Evolutionary conservation across 2,113 vertebrate species (phyloP).

Genomic region (Carollia perspicillata): DNA sequence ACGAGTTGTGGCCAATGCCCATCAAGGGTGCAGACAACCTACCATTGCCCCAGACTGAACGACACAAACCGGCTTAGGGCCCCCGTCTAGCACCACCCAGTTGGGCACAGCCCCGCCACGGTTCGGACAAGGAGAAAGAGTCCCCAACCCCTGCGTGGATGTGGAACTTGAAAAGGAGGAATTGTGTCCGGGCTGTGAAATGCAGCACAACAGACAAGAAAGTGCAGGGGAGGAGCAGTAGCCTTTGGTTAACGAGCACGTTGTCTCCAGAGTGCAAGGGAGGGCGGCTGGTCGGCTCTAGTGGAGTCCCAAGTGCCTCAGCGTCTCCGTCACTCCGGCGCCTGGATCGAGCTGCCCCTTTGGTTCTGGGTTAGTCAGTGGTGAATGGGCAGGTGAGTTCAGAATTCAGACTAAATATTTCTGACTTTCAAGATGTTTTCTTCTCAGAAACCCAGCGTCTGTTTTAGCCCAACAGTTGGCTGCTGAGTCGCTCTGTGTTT

Average conservation of each 20-base stretch:
- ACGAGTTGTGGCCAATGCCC: neutral
- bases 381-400: constrained; percentile 23
- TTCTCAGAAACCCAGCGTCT: constrained; percentile 26
- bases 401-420: neutral
- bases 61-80: neutral
- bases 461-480: constrained; percentile 43
- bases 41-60: neutral
- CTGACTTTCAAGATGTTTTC: neutral
- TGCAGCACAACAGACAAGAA: neutral
- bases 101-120: neutral
- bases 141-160: neutral
- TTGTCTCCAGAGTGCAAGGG: neutral
- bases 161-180: neutral
- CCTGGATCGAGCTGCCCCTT: neutral
- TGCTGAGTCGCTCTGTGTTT: constrained; percentile 52
- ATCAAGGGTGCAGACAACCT: no score
- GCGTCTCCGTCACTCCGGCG: neutral
- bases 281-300: neutral
- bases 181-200: neutral
- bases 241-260: neutral
- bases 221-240: neutral
- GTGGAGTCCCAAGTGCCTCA: neutral
- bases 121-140: neutral
- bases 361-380: neutral
- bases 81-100: neutral